These are phyloP conservation scores for Rhodinocichla rosea DNA, from an alignment of 2,113 vertebrate genomes.

Conservation along the genomic window DNA sequence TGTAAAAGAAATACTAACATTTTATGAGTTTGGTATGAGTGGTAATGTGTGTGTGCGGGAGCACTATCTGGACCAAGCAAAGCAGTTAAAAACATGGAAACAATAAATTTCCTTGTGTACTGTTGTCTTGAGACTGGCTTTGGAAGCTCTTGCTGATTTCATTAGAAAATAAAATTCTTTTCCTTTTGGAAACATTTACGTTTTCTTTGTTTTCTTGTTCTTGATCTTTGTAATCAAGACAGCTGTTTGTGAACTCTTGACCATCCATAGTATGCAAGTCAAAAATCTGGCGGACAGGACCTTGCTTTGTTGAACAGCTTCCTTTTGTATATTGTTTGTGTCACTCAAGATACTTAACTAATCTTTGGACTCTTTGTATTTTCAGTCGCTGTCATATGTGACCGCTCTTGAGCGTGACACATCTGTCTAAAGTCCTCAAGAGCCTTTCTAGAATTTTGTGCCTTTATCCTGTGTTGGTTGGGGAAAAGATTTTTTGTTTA, in stretches of 20 bases:
- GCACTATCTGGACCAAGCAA: background rate
- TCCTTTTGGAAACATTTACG: background rate
- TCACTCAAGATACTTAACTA: background rate
- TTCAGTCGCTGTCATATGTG: background rate
- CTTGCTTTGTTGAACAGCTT: background rate
- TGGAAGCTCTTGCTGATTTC: background rate
- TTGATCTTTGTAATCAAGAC: background rate
- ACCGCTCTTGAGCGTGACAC: background rate
- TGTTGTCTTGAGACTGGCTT: background rate
- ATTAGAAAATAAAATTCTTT: background rate
- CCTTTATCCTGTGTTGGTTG: background rate
- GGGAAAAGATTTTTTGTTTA: background rate
- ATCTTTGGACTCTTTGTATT: background rate
- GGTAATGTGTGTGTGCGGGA: background rate
- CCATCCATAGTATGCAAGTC: background rate
- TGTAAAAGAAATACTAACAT: background rate
- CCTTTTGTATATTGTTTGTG: background rate
- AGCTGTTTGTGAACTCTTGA: background rate
- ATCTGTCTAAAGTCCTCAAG: background rate
- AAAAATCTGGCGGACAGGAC: background rate
- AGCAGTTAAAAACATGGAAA: background rate
- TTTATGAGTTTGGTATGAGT: background rate
- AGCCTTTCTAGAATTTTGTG: background rate
- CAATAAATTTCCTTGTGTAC: background rate
- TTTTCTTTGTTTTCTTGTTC: background rate